phyloP scores from a whole-genome alignment of 1,140 invertebrate genomes.

The Orchesella cincta region DNA sequence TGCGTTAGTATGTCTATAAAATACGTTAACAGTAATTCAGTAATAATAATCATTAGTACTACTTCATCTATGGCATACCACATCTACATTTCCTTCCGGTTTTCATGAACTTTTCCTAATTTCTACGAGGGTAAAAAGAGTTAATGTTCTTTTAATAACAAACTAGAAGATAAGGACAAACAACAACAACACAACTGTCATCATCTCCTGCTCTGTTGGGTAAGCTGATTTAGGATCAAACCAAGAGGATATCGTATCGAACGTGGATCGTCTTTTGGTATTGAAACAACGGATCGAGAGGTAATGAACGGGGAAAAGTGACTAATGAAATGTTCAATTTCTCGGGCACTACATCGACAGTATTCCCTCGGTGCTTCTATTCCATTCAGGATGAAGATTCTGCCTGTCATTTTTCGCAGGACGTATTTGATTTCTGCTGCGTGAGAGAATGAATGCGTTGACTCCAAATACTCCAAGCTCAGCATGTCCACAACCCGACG shows the following conservation, averaged over 20 bases:
- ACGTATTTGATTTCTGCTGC: constrained; percentile 27
- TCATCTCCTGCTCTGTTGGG: background rate
- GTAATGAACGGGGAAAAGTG: background rate
- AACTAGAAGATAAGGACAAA: background rate
- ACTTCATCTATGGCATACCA: too few species aligned
- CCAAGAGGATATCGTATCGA: background rate
- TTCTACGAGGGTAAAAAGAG: background rate
- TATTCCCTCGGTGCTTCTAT: constrained; percentile 23
- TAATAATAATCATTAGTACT: too few species aligned
- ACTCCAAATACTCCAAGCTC: constrained; percentile 34
- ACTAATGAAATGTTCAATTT: constrained; percentile 9
- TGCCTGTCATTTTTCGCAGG: constrained; percentile 2
- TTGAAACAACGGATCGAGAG: background rate
- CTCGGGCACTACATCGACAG: constrained; percentile 2
- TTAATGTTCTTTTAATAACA: background rate
- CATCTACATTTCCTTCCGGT: too few species aligned
- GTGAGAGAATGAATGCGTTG: constrained; percentile 28
- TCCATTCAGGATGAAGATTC: constrained; percentile 38
- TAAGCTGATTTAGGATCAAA: background rate
- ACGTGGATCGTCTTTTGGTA: background rate
- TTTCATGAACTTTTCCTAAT: background rate
- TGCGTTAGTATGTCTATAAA: too few species aligned
- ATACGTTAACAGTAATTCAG: too few species aligned
- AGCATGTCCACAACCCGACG: constrained; percentile 24
- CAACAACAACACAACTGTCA: background rate